A percentile compares a stretch with the other conserved stretches of the same genome.
These are phyloP conservation scores for Eupithecia abbreviata DNA, from an alignment of 2,888 invertebrate species.

Conservation along the genomic window DNA sequence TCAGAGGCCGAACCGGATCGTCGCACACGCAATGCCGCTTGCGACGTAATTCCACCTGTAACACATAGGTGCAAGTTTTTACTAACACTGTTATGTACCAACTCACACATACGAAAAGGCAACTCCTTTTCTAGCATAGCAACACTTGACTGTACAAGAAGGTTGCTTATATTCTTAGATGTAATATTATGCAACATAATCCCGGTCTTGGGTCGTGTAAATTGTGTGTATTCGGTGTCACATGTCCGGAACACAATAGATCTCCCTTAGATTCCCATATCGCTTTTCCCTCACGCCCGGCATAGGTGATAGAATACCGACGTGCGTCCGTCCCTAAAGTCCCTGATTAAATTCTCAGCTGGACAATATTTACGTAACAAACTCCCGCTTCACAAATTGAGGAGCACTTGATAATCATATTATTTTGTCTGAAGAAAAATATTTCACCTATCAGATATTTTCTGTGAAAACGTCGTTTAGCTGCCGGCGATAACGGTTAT, in stretches of 20 bases:
- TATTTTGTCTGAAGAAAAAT: background rate
- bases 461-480: slow-evolving; percentile 5
- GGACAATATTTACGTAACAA: slow-evolving; percentile 58
- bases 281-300: slow-evolving; percentile 48
- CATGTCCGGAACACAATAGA: slow-evolving; percentile 54
- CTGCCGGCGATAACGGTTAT: slow-evolving; percentile 9
- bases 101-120: slow-evolving; percentile 8
- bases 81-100: slow-evolving; percentile 49
- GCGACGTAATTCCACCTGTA: slow-evolving; percentile 69
- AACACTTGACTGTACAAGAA: slow-evolving; percentile 16
- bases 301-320: slow-evolving; percentile 71
- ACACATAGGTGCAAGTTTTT: slow-evolving; percentile 69
- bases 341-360: slow-evolving; percentile 66
- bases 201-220: slow-evolving; percentile 43
- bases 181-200: slow-evolving; percentile 29
- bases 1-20: slow-evolving; percentile 66
- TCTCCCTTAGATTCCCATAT: slow-evolving; percentile 56
- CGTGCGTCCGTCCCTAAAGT: slow-evolving; percentile 56
- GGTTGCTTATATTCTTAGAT: background rate
- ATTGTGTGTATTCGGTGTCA: slow-evolving; percentile 49
- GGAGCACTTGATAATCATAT: background rate
- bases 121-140: slow-evolving; percentile 23
- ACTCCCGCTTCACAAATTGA: slow-evolving; percentile 38
- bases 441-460: slow-evolving; percentile 8
- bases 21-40: slow-evolving; percentile 57